phyloP scores from a whole-genome alignment of 2,113 vertebrate genomes.

The Sorex araneus region DNA sequence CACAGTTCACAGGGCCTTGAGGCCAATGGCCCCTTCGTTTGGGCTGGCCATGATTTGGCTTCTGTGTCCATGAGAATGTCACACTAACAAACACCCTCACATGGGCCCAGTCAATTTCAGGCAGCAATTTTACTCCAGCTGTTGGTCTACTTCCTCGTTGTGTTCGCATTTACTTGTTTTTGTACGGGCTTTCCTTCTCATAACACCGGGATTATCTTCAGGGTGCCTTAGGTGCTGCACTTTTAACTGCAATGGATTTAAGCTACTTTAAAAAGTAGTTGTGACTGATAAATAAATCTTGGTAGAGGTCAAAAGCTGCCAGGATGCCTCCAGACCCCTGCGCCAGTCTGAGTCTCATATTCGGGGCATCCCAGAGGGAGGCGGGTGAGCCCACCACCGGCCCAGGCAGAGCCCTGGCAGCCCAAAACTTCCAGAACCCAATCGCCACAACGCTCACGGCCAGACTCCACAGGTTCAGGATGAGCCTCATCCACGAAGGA shows the following conservation, averaged over 20 bases:
- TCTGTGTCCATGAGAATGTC: background rate
- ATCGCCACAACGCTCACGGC: too few species aligned
- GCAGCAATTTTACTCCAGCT: background rate
- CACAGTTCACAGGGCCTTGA: background rate
- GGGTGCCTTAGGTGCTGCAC: background rate
- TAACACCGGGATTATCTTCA: background rate
- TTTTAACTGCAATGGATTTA: conserved; percentile 46
- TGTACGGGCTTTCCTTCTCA: background rate
- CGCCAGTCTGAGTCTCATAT: too few species aligned
- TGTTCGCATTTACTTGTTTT: background rate
- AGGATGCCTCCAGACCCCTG: too few species aligned
- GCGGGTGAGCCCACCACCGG: too few species aligned
- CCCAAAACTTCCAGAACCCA: too few species aligned
- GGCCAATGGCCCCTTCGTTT: background rate
- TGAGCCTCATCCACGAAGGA: too few species aligned
- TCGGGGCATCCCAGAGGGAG: too few species aligned
- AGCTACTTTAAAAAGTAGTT: background rate
- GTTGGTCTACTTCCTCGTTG: background rate
- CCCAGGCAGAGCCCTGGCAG: too few species aligned
- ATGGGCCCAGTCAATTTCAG: background rate
- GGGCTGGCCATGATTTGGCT: background rate
- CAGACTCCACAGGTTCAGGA: too few species aligned
- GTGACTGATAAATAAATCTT: too few species aligned
- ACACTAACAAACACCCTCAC: background rate
- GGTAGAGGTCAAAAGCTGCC: too few species aligned